Percentiles rank a stretch among this genome's conserved stretches.
phyloP scores from a whole-genome alignment of 2,888 invertebrate species.

The Steinernema carpocapsae region DNA sequence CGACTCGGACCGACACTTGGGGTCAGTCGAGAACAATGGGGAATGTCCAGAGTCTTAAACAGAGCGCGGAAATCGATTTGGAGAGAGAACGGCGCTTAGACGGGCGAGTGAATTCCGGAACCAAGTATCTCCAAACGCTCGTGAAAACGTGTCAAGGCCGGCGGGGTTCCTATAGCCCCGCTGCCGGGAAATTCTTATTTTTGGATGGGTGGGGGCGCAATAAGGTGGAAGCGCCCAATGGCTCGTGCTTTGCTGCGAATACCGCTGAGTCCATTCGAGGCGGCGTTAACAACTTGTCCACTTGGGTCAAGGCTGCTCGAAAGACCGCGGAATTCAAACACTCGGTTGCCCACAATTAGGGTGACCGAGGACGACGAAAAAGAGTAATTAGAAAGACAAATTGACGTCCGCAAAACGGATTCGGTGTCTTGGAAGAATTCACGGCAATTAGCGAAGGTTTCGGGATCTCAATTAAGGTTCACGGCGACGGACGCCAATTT shows the following conservation, averaged over 20 bases:
- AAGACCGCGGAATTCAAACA: background rate
- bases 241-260: background rate
- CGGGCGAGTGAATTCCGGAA: no score
- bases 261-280: conserved; percentile 13
- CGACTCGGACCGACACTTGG: background rate
- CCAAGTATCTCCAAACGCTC: no score
- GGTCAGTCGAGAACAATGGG: conserved; percentile 34
- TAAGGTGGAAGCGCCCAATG: background rate
- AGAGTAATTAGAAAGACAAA: conserved; percentile 32
- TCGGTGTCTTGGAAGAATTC: conserved; percentile 2
- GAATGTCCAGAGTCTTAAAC: background rate
- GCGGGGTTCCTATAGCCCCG: background rate
- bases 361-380: background rate
- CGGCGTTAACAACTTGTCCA: conserved; percentile 32
- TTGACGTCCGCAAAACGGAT: background rate
- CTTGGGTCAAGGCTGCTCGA: conserved; percentile 23
- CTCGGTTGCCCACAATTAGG: conserved; percentile 28
- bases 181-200: conserved; percentile 15
- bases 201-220: conserved; percentile 27
- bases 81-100: background rate
- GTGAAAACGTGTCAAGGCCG: conserved; percentile 21
- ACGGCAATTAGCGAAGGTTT: conserved; percentile 4
- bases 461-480: background rate
- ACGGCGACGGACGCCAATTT: background rate
- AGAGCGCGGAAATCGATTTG: conserved; percentile 12